Evolutionary conservation across 1,140 invertebrate species (phyloP).

Genomic region (Spodoptera frugiperda): DNA sequence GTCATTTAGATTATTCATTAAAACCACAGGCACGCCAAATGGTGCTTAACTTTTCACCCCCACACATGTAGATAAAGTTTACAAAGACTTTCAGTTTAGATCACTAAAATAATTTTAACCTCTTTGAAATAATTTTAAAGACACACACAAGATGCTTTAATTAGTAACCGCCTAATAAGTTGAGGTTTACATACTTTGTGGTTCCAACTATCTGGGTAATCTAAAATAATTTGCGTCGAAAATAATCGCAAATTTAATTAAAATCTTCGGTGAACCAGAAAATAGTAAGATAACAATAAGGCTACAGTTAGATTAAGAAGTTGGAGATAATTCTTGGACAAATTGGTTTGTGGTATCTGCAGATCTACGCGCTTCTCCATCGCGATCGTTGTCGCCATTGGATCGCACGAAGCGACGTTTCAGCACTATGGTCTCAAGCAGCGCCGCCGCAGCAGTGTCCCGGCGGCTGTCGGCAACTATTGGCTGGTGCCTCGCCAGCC

Average conservation of each 20-base stretch:
- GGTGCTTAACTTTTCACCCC: too few species aligned
- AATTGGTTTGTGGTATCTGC: slow-evolving; percentile 19
- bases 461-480: slow-evolving; percentile 79
- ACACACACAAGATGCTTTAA: not conserved
- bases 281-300: too few species aligned
- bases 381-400: slow-evolving; percentile 71
- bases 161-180: not conserved
- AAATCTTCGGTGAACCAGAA: slow-evolving; percentile 10
- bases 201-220: not conserved
- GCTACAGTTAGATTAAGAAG: too few species aligned
- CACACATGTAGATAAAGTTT: too few species aligned
- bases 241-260: slow-evolving; percentile 20
- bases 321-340: not conserved
- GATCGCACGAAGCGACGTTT: slow-evolving; percentile 80
- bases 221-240: not conserved
- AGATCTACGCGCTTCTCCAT: slow-evolving; percentile 59
- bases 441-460: slow-evolving; percentile 76
- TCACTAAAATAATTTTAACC: not conserved
- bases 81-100: too few species aligned
- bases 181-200: slow-evolving; percentile 4
- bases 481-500: slow-evolving; percentile 79
- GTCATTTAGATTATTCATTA: too few species aligned
- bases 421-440: slow-evolving; percentile 80
- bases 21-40: too few species aligned
- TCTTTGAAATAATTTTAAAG: not conserved